Evolutionary conservation across 2,888 invertebrate genomes (phyloP).

Genomic region (Chrysolina haemoptera): DNA sequence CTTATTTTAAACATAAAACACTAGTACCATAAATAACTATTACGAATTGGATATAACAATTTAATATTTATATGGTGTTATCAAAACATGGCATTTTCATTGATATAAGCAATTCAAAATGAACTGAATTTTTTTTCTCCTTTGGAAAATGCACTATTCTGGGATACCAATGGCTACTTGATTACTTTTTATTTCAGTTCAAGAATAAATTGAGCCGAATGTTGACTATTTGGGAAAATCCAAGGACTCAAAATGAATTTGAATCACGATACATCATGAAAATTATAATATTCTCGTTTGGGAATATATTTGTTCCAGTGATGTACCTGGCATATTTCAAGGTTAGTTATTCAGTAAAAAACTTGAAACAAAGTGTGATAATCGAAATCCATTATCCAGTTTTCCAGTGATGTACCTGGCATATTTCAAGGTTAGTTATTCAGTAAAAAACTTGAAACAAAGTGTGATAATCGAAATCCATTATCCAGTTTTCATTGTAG

Average conservation of each 20-base stretch:
- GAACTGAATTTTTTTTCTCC: no score
- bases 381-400: no score
- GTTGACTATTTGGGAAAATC: slow-evolving; percentile 66
- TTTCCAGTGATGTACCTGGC: slow-evolving; percentile 65
- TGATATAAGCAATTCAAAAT: no score
- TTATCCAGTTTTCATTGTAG: no score
- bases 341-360: slow-evolving; percentile 54
- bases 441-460: neutral
- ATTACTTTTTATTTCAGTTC: slow-evolving; percentile 51
- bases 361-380: no score
- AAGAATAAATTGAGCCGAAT: slow-evolving; percentile 60
- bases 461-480: no score
- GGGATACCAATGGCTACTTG: slow-evolving; percentile 3
- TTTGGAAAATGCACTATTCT: no score
- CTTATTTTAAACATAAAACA: no score
- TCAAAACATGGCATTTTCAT: no score
- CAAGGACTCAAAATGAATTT: slow-evolving; percentile 64
- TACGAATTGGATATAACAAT: no score
- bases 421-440: slow-evolving; percentile 64
- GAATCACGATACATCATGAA: slow-evolving; percentile 66
- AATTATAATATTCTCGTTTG: slow-evolving; percentile 64
- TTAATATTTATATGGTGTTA: no score
- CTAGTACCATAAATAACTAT: no score
- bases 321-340: slow-evolving; percentile 67
- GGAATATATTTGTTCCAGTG: slow-evolving; percentile 65